A percentile compares a stretch with the other conserved stretches of the same genome.
Evolutionary conservation across 2,888 invertebrate species (phyloP).

Genomic region (Oscheius sp.): DNA sequence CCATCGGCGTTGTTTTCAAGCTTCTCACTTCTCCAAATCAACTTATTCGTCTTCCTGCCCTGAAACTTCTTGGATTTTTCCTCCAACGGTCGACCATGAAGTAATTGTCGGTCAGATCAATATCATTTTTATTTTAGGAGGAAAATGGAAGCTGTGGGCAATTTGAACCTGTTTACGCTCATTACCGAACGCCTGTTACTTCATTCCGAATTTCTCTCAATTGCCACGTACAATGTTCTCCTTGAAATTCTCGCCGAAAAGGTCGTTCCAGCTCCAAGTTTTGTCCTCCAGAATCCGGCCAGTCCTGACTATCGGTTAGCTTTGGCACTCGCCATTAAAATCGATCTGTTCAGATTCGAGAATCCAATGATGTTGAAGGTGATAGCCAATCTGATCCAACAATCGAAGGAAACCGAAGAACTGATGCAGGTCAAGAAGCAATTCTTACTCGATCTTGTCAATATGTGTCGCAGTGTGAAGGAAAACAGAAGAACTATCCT

Average conservation of each 20-base stretch:
- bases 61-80: constrained; percentile 96
- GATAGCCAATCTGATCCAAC: constrained; percentile 93
- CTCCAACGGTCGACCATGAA: constrained; percentile 97
- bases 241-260: constrained; percentile 93
- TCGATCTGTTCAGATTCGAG: constrained; percentile 62
- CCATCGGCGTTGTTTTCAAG: constrained; percentile 95
- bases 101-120: too few relatives aligned
- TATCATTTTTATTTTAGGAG: too few relatives aligned
- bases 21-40: constrained; percentile 94
- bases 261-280: constrained; percentile 92
- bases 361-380: constrained; percentile 94
- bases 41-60: constrained; percentile 90
- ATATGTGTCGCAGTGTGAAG: constrained; percentile 93
- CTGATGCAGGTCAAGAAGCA: constrained; percentile 86
- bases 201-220: constrained; percentile 88
- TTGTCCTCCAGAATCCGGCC: constrained; percentile 85
- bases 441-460: constrained; percentile 97
- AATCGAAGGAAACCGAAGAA: constrained; percentile 93
- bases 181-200: constrained; percentile 90
- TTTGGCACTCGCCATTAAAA: not conserved
- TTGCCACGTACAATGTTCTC: constrained; percentile 96
- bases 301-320: constrained; percentile 75
- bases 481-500: constrained; percentile 93
- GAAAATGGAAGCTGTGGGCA: constrained; percentile 98
- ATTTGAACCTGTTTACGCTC: constrained; percentile 96